Evolutionary conservation across 2,113 vertebrate species (phyloP), one percentile per base, ranked within the genome.

Genomic region (Trematomus loennbergii): DNA sequence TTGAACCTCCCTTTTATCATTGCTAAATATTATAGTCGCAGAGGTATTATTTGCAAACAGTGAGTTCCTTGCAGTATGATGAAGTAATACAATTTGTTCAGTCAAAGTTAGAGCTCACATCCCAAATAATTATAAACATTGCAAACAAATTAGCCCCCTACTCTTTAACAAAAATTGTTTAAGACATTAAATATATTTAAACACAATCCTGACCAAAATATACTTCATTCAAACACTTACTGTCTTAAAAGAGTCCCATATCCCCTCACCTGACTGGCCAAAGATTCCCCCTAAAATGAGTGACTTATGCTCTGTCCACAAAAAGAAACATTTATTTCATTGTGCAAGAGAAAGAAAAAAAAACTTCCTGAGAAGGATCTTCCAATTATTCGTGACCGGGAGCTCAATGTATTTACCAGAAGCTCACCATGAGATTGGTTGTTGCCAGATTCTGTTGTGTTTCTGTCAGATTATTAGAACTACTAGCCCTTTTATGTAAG

Each of bases 401-500:
- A 75, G 71, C n/a, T 0, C 78, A 89, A 91, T 84, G 85, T 91
- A 78, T 88, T 65, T 36, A 52, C 73, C 43, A 16, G 58, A 73
- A 18, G 72, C 72, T 84, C 65, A 2, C 45, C 33, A 10, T 57
- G 18, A 79, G 55, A 77, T 61, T 20, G 40, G 60, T 63, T 46
- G 53, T 57, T 7, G 65, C 55, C 46, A 84, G 75, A 82, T 59
- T 72, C 74, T 65, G 82, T 77, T 60, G 75, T 82, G 12, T 81
- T 78, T 76, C 72, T 73, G 71, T 84, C 60, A 49, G 77, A 49
- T n/a, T 70, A 77, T 76, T 74, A 55, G 72, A 81, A 64, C 18
- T 29, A 53, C 77, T 29, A 86, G 82, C 86, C 83, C 87, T 87
- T 82, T 29, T 74, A 65, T 86, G 52, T 63, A 40, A 36, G 68